Evolutionary conservation across 2,113 vertebrate genomes (phyloP), one percentile per base, ranked within the genome.

Genomic region (Eurypyga helias): DNA sequence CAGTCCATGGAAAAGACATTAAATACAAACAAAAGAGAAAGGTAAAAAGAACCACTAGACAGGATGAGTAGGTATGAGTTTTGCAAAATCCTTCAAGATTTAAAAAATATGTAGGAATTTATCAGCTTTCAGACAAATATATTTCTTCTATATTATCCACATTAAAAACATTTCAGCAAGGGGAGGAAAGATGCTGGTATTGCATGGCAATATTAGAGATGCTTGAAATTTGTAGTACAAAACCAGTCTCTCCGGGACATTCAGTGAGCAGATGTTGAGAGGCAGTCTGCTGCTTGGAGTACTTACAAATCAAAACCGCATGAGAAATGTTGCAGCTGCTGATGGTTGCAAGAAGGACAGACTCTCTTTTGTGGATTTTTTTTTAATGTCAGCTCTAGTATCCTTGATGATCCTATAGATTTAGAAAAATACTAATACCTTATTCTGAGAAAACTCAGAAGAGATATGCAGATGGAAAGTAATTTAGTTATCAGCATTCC

Each of bases 191-290:
- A 57, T 85, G 55, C 43, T 65, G n/a, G 12, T 60, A 29, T 76
- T 85, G 18, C 45, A 79, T 33, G 10, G 46, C 69, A 77, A 61
- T 69, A 61, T 33, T 12, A 2, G 86, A 90, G 85, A 51, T 72
- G 67, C 49, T 94, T 77, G 31, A 95, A 86, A 92, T 88, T 28
- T 25, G 2, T 70, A 60, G 60, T 31, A 79, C 77, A 88, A 93
- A 93, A 48, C 24, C 71, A 83, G 7, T 58, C 46, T 92, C 89
- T 71, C 79, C 3, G 25, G 85, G 92, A 93, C 49, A 77, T 90
- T 78, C 66, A 86, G 70, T 8, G 75, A 96, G 77, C 91, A 95
- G 93, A 87, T 93, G 89, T 91, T 93, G 67, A 82, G 70, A 83
- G 65, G 21, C 79, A 93, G 25, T 64, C 66, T 96, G 79, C 62